Base-by-base conservation (phyloP, 2,797 vertebrate species). In the Neoniphon sammara region DNA sequence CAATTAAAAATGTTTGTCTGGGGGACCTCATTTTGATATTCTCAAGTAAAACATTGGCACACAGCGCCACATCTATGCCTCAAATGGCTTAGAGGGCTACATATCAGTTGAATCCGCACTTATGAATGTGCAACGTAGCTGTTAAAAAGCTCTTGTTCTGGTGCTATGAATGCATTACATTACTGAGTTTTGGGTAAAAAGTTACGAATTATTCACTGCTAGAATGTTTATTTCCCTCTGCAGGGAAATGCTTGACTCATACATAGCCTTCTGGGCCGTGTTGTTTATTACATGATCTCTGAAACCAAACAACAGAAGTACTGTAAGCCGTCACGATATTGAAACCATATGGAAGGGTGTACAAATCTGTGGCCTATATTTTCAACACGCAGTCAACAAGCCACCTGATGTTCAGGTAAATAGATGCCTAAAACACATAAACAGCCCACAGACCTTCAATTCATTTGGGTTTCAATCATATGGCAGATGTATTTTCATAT, bases 391-490 rank as follows among this genome's bases (percentile, higher is more conserved):
- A 66, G 14, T 62, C 53, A 58, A 34, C 56, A 46, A 10, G 31
- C 71, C 73, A 70, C 72, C 80, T 65, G 70, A 72, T 75, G 68
- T 74, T 73, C 78, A 84, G 74, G 73, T 75, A 80, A 61, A 66
- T 39, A 46, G 15, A 70, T 42, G 61, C 65, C 36, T 56, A n/a
- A 61, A 73, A 49, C 53, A 57, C 31, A 30, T 15, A 57, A 63
- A 54, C 62, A 34, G 18, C 6, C 18, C 23, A 23, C 42, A 44
- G 18, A 66, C 21, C 18, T 39, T 49, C 34, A 66, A 71, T 18
- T 36, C 55, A 73, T 52, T 7, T 46, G 73, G 1, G 72, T 44
- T 60, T 49, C 50, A 14, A 1, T 70, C 58, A 53, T 7, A 66
- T 59, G 42, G 0, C 71, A 71, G 62, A 68, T 63, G 68, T 68